phyloP scores from a whole-genome alignment of 37 sponge, comb jelly and placozoan genomes.

The Haliclona indistincta region DNA sequence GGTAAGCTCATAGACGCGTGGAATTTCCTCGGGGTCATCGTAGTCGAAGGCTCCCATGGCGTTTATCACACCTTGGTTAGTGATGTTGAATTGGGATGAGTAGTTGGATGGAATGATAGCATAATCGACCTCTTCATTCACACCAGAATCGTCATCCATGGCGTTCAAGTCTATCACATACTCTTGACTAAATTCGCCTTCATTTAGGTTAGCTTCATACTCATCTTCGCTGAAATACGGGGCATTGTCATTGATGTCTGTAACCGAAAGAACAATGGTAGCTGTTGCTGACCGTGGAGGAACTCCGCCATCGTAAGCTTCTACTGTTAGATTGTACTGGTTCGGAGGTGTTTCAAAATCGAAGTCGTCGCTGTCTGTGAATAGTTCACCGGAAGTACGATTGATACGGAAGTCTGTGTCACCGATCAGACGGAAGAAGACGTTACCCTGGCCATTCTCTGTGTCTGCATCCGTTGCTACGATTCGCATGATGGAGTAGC shows the following conservation, averaged over 20 bases:
- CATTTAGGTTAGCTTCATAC: neutral
- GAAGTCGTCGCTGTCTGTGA: neutral
- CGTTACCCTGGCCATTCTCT: constrained; percentile 3
- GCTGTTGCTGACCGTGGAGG: constrained; percentile 13
- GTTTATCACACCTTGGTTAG: constrained; percentile 34
- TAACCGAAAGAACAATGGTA: constrained; percentile 14
- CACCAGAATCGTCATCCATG: neutral
- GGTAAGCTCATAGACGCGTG: constrained; percentile 9
- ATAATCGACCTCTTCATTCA: constrained; percentile 5
- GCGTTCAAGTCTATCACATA: neutral
- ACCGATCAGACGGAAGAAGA: neutral
- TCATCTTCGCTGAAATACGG: constrained; percentile 22
- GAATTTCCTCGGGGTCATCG: constrained; percentile 27
- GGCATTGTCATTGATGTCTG: constrained; percentile 55
- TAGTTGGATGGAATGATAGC: neutral
- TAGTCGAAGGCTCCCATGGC: neutral
- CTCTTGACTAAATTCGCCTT: neutral
- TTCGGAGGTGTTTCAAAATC: constrained; percentile 31
- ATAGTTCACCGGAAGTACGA: constrained; percentile 12
- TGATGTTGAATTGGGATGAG: constrained; percentile 34
- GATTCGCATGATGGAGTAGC: neutral
- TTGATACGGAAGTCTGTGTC: constrained; percentile 23
- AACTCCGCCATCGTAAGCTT: constrained; percentile 30
- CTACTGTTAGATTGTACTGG: constrained; percentile 27
- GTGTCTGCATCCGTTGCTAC: constrained; percentile 12